A percentile compares a stretch with the other conserved stretches of the same genome.
Conservation (phyloP, 1,140 invertebrate genomes). For the Drosophila navojoa region DNA sequence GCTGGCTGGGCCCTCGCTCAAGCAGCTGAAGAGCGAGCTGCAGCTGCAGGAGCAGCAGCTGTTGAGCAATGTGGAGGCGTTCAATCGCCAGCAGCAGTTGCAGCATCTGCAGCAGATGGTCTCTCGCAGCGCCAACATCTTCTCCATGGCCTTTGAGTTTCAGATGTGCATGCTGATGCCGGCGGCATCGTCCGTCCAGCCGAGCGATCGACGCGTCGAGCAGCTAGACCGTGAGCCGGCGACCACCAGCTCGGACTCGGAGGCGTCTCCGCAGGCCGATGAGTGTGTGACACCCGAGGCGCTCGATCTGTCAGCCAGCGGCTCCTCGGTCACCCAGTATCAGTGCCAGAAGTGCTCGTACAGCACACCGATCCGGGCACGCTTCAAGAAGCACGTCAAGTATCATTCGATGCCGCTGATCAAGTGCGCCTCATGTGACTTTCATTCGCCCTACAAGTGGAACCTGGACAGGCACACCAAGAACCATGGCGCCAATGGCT, state of each 20-base stretch:
- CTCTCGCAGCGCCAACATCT: slow-evolving; percentile 54
- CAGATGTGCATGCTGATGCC: slow-evolving; percentile 55
- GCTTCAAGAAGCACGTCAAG: slow-evolving; percentile 97
- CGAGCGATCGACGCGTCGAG: not conserved
- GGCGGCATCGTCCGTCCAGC: not conserved
- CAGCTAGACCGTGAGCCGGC: slow-evolving; percentile 25
- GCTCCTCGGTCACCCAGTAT: slow-evolving; percentile 84
- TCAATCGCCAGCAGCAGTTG: slow-evolving; percentile 61
- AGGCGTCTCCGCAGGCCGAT: slow-evolving; percentile 26
- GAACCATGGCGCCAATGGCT: slow-evolving; percentile 93
- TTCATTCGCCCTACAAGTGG: slow-evolving; percentile 89
- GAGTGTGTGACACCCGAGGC: slow-evolving; percentile 21
- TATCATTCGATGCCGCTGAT: slow-evolving; percentile 97
- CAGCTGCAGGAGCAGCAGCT: slow-evolving; percentile 62
- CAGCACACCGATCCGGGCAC: slow-evolving; percentile 93
- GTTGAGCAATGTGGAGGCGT: slow-evolving; percentile 51
- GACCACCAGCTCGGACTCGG: slow-evolving; percentile 54
- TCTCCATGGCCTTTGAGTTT: slow-evolving; percentile 74
- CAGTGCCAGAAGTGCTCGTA: slow-evolving; percentile 94
- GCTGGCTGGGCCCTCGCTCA: slow-evolving; percentile 55
- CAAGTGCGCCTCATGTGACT: slow-evolving; percentile 96
- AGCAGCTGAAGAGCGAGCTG: slow-evolving; percentile 70
- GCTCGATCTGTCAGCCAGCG: slow-evolving; percentile 13
- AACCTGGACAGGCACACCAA: slow-evolving; percentile 96
- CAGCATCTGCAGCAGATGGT: slow-evolving; percentile 60